Conservation (phyloP, 2,797 vertebrate genomes). For the Aythya fuligula region DNA sequence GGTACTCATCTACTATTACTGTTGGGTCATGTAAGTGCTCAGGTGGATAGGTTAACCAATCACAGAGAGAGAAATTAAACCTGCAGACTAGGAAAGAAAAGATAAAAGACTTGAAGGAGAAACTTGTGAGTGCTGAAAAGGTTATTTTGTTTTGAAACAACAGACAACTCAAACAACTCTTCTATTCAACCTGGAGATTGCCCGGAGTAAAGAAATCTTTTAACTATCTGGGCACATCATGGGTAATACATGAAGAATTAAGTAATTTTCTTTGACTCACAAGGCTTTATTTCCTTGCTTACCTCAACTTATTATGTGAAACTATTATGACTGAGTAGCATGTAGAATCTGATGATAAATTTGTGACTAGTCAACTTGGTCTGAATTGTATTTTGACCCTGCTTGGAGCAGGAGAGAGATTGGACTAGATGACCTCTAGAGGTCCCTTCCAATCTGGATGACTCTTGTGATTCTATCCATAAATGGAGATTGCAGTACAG, state of each 20-base stretch:
- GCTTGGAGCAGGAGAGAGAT: background rate
- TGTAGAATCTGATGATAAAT: background rate
- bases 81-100: background rate
- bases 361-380: background rate
- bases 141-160: background rate
- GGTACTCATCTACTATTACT: background rate
- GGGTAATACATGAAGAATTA: background rate
- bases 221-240: background rate
- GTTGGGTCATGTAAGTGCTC: background rate
- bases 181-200: background rate
- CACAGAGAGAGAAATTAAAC: slow-evolving; percentile 18
- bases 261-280: background rate
- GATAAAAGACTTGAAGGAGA: background rate
- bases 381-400: background rate
- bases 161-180: background rate
- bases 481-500: background rate
- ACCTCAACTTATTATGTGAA: background rate
- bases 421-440: background rate
- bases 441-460: background rate
- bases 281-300: slow-evolving; percentile 18
- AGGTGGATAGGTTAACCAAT: background rate
- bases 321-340: background rate
- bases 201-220: background rate
- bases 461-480: background rate
- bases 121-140: background rate